Conservation (phyloP, 2,888 invertebrate genomes). For the Seira ritae region DNA sequence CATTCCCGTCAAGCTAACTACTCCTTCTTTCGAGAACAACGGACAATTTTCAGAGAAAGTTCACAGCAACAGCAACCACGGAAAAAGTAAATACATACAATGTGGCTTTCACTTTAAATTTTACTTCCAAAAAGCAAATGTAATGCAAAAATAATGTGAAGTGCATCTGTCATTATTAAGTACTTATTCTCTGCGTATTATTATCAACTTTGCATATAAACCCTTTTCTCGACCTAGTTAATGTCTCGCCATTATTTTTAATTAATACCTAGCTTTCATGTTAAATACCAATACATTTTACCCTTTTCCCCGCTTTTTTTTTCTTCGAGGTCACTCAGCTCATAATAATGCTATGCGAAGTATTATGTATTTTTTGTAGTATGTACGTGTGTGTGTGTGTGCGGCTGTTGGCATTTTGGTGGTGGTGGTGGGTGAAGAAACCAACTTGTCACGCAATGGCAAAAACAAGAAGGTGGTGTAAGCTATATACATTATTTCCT, state of each 20-base stretch:
- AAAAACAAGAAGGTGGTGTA: conserved; percentile 14
- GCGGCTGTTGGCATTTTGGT: conserved; percentile 6
- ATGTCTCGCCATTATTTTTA: conserved; percentile 49
- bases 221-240: conserved; percentile 41
- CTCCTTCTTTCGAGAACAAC: not conserved
- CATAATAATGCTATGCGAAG: conserved; percentile 34
- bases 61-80: too few species aligned
- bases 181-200: not conserved
- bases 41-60: too few species aligned
- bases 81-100: too few species aligned
- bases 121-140: not conserved
- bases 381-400: conserved; percentile 15
- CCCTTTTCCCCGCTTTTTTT: not conserved
- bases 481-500: too few species aligned
- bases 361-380: too few species aligned
- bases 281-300: conserved; percentile 32
- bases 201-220: conserved; percentile 23
- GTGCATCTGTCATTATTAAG: conserved; percentile 18
- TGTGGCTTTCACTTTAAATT: not conserved
- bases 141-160: not conserved
- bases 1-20: too few species aligned
- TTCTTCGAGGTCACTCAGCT: conserved; percentile 54
- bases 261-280: conserved; percentile 53
- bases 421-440: conserved; percentile 23
- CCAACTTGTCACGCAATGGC: conserved; percentile 55